Conservation (phyloP, 1,140 invertebrate genomes). For the Nylanderia fulva region DNA sequence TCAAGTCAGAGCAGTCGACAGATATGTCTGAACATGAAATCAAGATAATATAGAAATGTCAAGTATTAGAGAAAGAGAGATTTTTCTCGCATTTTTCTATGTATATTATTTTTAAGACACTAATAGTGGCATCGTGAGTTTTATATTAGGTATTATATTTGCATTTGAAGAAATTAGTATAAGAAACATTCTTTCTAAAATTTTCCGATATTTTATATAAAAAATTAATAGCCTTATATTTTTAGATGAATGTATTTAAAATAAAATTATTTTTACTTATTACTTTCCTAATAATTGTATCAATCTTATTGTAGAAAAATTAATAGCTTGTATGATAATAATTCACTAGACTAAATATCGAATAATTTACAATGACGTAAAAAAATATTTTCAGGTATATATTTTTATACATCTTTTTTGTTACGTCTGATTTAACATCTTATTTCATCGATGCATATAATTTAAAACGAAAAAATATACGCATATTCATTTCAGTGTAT, state of each 20-base stretch:
- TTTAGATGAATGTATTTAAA: neutral
- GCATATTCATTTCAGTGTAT: conserved; percentile 36
- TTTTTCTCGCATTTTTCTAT: no score
- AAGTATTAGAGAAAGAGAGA: neutral
- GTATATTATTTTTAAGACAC: neutral
- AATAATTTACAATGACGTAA: no score
- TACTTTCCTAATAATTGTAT: no score
- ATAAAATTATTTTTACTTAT: conserved; percentile 26
- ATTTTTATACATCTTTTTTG: no score
- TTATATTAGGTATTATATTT: no score
- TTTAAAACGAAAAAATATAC: neutral
- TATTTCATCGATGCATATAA: neutral
- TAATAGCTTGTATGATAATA: no score
- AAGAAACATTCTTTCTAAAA: neutral
- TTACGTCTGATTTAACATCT: no score
- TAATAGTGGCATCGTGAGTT: neutral
- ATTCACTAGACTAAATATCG: no score
- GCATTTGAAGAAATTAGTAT: no score
- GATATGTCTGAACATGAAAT: conserved; percentile 9
- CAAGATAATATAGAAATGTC: conserved; percentile 12
- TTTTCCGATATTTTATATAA: neutral
- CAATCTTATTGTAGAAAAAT: no score
- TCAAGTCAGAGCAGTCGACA: conserved; percentile 5
- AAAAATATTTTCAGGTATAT: no score
- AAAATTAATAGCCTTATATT: neutral